Percentiles rank a stretch among this genome's conserved stretches.
Evolutionary conservation across 2,113 vertebrate genomes (phyloP).

Genomic region (Neotragus pygmaeus): DNA sequence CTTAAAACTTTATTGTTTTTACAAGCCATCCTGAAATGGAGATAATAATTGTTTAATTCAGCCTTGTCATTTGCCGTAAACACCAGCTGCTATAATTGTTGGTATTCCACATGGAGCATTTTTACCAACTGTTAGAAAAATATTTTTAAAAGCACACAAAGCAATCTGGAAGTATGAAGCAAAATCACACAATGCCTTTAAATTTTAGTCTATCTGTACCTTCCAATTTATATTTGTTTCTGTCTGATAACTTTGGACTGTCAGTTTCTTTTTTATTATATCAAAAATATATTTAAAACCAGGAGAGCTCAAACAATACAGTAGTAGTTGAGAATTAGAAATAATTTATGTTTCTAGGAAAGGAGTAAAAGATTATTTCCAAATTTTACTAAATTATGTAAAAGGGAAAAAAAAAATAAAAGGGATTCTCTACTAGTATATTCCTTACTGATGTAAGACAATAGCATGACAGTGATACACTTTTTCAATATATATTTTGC

Average conservation of each 20-base stretch:
- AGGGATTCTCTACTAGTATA: background rate
- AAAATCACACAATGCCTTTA: background rate
- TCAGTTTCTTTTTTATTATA: background rate
- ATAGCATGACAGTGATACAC: background rate
- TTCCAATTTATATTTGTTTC: conserved; percentile 37
- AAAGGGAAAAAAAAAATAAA: conserved; percentile 8
- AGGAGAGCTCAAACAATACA: background rate
- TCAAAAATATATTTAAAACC: background rate
- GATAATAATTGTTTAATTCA: conserved; percentile 59
- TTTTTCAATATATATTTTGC: background rate
- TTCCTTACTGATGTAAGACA: background rate
- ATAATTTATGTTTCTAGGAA: background rate
- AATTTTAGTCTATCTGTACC: background rate
- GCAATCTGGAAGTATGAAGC: conserved; percentile 17
- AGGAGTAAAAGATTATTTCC: background rate
- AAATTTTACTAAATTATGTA: background rate
- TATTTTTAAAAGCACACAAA: conserved; percentile 3
- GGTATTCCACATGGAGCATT: background rate
- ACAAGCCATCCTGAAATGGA: conserved; percentile 23
- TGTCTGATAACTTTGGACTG: background rate
- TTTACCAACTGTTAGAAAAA: conserved; percentile 20
- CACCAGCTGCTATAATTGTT: conserved; percentile 44
- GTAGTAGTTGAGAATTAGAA: background rate
- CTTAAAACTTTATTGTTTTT: conserved; percentile 21
- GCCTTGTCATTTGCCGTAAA: conserved; percentile 37